Percentiles rank a stretch among this genome's conserved stretches.
phyloP scores from a whole-genome alignment of 2,113 vertebrate species.

The Galemys pyrenaicus region DNA sequence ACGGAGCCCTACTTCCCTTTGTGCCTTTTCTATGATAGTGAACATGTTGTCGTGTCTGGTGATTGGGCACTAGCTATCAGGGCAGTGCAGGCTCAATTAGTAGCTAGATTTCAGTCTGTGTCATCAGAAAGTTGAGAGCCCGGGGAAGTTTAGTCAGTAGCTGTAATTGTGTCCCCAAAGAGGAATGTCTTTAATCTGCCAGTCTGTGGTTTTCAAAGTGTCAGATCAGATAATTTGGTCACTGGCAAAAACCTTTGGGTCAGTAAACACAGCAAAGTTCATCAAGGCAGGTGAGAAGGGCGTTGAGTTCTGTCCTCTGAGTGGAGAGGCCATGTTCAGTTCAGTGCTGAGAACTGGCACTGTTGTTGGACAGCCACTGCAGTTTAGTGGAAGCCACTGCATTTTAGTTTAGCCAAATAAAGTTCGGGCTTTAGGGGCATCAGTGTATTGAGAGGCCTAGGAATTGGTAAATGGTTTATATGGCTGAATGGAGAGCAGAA shows the following conservation, averaged over 20 bases:
- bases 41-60: not conserved
- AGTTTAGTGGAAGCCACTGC: not conserved
- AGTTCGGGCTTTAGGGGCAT: not conserved
- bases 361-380: not conserved
- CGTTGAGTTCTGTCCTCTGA: not conserved
- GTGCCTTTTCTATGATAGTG: not conserved
- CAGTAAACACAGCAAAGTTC: not conserved
- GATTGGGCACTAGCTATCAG: no score
- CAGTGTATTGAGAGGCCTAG: not conserved
- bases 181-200: no score
- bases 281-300: not conserved
- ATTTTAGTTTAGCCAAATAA: not conserved
- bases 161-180: no score
- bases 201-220: not conserved
- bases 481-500: not conserved
- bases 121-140: not conserved
- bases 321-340: not conserved
- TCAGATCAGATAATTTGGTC: not conserved
- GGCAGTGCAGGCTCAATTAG: not conserved
- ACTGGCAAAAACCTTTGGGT: not conserved
- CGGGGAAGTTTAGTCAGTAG: not conserved
- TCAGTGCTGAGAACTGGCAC: not conserved
- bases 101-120: not conserved
- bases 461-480: not conserved
- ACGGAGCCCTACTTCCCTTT: not conserved